These are phyloP conservation scores for Pterocles gutturalis DNA, from an alignment of 2,113 vertebrate species.

Conservation along the genomic window DNA sequence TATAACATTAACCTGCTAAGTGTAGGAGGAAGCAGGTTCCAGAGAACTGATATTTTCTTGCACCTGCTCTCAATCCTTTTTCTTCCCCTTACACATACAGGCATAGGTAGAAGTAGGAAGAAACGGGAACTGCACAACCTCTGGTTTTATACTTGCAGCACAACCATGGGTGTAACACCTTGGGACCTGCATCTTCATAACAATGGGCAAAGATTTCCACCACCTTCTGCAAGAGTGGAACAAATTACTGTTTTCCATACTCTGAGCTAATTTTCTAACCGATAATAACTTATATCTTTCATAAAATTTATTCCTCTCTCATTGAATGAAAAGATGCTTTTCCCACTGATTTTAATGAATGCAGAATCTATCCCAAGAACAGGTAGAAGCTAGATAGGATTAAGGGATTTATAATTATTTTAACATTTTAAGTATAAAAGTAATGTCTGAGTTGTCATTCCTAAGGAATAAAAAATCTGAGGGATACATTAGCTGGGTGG, in stretches of 20 bases:
- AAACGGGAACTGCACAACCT: background rate
- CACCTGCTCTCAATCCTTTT: background rate
- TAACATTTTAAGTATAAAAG: background rate
- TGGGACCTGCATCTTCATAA: background rate
- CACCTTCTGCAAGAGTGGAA: background rate
- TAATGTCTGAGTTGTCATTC: conserved; percentile 15
- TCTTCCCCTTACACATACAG: background rate
- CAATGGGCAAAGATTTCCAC: background rate
- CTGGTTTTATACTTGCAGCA: background rate
- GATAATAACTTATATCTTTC: background rate
- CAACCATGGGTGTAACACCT: background rate
- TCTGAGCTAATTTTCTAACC: background rate
- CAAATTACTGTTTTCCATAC: background rate
- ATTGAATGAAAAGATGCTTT: background rate
- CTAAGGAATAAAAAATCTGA: background rate
- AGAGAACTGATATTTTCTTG: background rate
- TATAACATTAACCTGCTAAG: background rate
- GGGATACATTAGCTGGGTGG: conserved; percentile 13
- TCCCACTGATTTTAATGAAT: background rate
- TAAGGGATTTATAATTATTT: background rate
- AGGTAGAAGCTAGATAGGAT: background rate
- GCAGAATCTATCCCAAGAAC: background rate
- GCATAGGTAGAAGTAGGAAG: background rate
- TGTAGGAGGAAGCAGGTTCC: background rate
- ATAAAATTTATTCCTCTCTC: background rate